A percentile compares a stretch with the other conserved stretches of the same genome.
Evolutionary conservation across 2,113 vertebrate genomes (phyloP).

Genomic region (Tretioscincus oriximinensis): DNA sequence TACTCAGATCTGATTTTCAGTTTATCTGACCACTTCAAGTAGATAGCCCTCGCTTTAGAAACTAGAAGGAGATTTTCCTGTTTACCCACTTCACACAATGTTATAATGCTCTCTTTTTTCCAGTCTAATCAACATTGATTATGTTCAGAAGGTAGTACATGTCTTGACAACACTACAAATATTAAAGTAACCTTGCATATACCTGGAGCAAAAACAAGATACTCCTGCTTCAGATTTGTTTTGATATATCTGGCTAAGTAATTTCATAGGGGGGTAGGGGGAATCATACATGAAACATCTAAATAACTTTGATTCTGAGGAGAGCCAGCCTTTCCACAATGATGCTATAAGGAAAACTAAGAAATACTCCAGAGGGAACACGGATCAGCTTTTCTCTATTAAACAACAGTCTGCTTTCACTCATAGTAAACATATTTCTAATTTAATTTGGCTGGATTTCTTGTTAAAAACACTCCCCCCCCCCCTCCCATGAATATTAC

Average conservation of each 20-base stretch:
- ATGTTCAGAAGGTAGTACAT: background rate
- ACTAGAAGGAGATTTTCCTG: constrained; percentile 7
- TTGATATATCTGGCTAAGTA: background rate
- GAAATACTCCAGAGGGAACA: no score
- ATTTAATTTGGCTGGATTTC: no score
- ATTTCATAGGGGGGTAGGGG: background rate
- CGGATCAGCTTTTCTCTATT: no score
- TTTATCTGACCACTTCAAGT: background rate
- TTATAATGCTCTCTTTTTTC: background rate
- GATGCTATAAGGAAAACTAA: background rate
- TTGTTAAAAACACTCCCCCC: no score
- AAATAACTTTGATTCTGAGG: background rate
- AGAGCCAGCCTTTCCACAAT: background rate
- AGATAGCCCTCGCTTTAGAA: background rate
- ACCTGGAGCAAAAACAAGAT: background rate
- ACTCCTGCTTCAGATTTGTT: background rate
- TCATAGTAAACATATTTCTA: no score
- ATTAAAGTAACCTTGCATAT: background rate
- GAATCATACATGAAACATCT: background rate
- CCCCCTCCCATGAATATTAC: no score
- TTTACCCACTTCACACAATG: fast-evolving
- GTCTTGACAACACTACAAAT: background rate
- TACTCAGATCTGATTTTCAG: background rate
- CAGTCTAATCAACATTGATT: background rate
- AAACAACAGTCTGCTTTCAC: no score